Base-by-base conservation (phyloP, 1,140 invertebrate species). In the Hylaeus anthracinus region DNA sequence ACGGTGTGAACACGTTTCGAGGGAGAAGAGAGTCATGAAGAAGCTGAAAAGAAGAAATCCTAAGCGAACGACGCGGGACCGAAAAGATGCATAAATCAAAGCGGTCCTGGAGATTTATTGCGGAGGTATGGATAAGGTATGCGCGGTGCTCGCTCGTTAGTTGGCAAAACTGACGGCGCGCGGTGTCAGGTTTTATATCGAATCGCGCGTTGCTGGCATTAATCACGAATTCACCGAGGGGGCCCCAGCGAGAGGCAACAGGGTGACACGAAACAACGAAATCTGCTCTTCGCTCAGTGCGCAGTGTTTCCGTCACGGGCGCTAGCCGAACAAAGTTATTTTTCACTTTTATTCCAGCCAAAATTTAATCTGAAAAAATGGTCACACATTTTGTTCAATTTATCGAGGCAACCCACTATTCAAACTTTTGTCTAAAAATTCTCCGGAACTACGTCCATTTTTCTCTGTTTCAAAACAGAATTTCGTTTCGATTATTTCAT, bases 181-280 rank as follows among this genome's bases (percentile, higher is more conserved):
- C 70, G 84, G 72, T 79, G 85, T 86, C 81, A 72, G 85, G 73
- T 86, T 87, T 86, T 86, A 84, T 87, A 87, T 87, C 81, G 86
- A 87, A 87, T 84, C 85, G 73, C 81, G 73, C 76, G 80, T 84
- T 75, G 67, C 73, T 53, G 71, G 73, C 85, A 84, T 87, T 87
- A 86, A 87, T 87, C 86, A 86, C 15, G 76, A 83, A 86, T 86
- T 80, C 84, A 66, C 60, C 56, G 64, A 58, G 45, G 10, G 39
- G 15, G 2, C 65, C 5, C 65, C 12, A 10, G 39, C 4, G 60
- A 63, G 39, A 64, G 39, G n/a, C 26, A n/a, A 9, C 65, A 3
- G 3, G 26, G 43, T 1, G 43, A n/a, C 8, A 15, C 45, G n/a
- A 4, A 37, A 55, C 41, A 6, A 55, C 67, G 76, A 78, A 72